These are phyloP conservation scores for Carcharodon carcharias DNA, from an alignment of 2,797 vertebrate genomes.

Conservation along the genomic window DNA sequence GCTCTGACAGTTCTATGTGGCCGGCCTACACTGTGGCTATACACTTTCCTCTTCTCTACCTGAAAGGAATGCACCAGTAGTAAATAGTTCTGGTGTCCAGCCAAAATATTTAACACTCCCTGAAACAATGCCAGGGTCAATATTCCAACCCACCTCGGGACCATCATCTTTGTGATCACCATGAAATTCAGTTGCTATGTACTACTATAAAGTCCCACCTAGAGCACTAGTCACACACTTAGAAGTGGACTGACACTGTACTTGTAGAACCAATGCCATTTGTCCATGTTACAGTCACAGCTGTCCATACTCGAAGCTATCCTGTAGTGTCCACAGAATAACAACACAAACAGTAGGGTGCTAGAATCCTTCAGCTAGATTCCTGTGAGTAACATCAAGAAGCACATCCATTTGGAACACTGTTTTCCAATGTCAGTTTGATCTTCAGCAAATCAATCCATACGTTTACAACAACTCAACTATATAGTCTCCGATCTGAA, in stretches of 20 bases:
- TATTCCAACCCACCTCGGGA: background rate
- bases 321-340: background rate
- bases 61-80: background rate
- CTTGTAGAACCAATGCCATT: background rate
- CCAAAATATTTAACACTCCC: background rate
- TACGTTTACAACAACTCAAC: background rate
- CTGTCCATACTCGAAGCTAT: background rate
- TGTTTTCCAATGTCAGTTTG: background rate
- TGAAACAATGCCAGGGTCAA: background rate
- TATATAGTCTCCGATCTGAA: background rate
- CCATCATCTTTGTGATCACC: background rate
- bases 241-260: background rate
- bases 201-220: background rate
- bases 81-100: background rate
- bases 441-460: background rate
- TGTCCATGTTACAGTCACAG: background rate
- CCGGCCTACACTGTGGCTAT: background rate
- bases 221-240: background rate
- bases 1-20: background rate
- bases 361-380: background rate
- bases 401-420: background rate
- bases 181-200: background rate
- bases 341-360: background rate
- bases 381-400: background rate
- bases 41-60: background rate